Base-by-base conservation (phyloP, 92 coral and sea anemone species). In the Zoanthus solanderi region DNA sequence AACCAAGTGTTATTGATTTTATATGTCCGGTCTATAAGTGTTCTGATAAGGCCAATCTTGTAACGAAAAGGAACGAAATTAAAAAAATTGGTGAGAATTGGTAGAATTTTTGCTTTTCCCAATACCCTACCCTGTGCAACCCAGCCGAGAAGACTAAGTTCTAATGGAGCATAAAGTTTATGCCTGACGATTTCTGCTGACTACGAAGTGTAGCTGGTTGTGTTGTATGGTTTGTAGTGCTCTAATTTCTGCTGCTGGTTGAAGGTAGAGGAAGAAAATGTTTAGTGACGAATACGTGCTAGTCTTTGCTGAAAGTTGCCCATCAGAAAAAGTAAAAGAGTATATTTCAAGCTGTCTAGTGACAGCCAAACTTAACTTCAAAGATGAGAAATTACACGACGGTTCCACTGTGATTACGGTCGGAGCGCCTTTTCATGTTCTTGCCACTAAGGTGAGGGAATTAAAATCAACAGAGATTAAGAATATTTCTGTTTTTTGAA, bases 281-380 rank as follows among this genome's bases (percentile, higher is more conserved):
- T 65, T 66, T 37, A 87, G 63, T 7, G 32, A 80, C 60, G 95
- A 94, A 29, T 97, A 92, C 57, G 85, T 90, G 63, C 78, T 97
- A 37, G 91, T 84, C 63, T 97, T 95, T 76, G 90, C 96, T 5
- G 97, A 91, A 54, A 84, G 88, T n/a, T 95, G 96, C 74, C 88
- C 90, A 18, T 86, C 95, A 30, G 93, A 92, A 72, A 91, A 97
- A 57, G 79, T 91, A 7, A 93, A 91, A 81, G 93, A 95, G 47
- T 91, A 97, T 79, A 68, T 97, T 34, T 86, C 92, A 61, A 94
- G 90, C 23, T 95, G 99, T 54, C 67, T 97, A 18, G 87, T 65
- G 75, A 16, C 83, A 46, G 88, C 91, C 8, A 90, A 89, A 71
- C 88, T 97, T 79, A 82, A 78, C 10, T 84, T 90, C 1, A 34